phyloP scores from a whole-genome alignment of 2,888 invertebrate species.

The Tachina lurida region DNA sequence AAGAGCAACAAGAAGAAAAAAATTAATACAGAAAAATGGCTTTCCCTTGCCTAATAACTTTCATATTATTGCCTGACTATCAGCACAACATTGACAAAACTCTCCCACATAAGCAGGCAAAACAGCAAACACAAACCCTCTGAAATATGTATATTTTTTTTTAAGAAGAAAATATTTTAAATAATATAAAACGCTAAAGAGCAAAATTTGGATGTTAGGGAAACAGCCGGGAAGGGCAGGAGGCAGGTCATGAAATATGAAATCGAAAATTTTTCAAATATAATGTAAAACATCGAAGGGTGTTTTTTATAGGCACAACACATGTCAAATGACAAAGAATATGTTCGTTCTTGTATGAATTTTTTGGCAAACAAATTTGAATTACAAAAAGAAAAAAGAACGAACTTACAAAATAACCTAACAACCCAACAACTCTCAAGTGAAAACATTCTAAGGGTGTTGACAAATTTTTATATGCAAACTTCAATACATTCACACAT shows the following conservation, averaged over 20 bases:
- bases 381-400: constrained; percentile 9
- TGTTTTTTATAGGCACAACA: constrained; percentile 70
- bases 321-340: constrained; percentile 70
- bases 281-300: constrained; percentile 50
- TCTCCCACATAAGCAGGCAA: background rate
- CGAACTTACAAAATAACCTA: background rate
- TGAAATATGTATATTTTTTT: background rate
- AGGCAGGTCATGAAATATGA: constrained; percentile 59
- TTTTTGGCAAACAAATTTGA: constrained; percentile 44
- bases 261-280: constrained; percentile 42
- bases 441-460: constrained; percentile 61
- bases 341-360: constrained; percentile 65
- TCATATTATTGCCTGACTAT: constrained; percentile 66
- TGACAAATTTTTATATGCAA: constrained; percentile 65
- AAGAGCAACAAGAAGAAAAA: constrained; percentile 31
- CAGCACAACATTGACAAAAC: constrained; percentile 58
- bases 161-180: constrained; percentile 42
- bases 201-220: constrained; percentile 15
- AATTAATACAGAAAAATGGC: constrained; percentile 34
- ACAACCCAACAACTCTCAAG: constrained; percentile 49
- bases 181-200: constrained; percentile 26
- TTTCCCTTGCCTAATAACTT: constrained; percentile 60
- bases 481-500: constrained; percentile 33
- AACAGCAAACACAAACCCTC: background rate
- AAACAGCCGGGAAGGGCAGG: constrained; percentile 21